Evolutionary conservation across 2,113 vertebrate genomes (phyloP), one percentile per base, ranked within the genome.

Genomic region (Cariama cristata): DNA sequence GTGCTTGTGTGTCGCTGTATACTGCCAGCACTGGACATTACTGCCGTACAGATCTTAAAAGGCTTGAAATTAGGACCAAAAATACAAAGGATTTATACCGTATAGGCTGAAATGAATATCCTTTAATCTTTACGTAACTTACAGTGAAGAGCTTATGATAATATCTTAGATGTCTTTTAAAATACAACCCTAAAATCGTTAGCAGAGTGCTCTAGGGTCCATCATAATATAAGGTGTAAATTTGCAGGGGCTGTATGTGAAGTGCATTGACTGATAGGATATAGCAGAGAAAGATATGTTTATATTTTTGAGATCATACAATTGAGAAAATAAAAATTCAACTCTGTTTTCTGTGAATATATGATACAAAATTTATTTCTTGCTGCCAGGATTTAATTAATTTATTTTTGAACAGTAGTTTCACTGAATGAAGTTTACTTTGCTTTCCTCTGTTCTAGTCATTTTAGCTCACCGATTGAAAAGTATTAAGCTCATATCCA

Each of bases 1-100:
- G 0, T 55, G 10, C 17, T 72, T 21, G 3, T 33, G 8, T 17
- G 9, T 74, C 13, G 4, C 8, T 28, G 1, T 11, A 18, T 7
- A 6, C 38, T 66, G 40, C 20, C 42, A 52, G 12, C 26, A 9
- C 71, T 20, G 45, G 27, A 17, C 2, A 0, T 10, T 18, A 6
- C 16, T 63, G 52, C 26, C 6, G 2, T 21, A 1, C 7, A 20
- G 62, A 18, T 50, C 9, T 49, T 33, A 64, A 71, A 68, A 3
- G 8, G 60, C 47, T 45, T 60, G 30, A 77, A 85, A 63, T 8
- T 18, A 40, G 12, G 17, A 35, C 11, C 7, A 42, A 74, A 94
- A 83, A 4, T 33, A 6, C 1, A 10, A 21, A 18, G 14, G 1
- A 12, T 71, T 68, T 35, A 16, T 69, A 23, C 66, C 59, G 3